Percentiles rank a stretch among this genome's conserved stretches.
These are phyloP conservation scores for Pseudolaguvia tuberculata DNA, from an alignment of 2,113 vertebrate genomes.

Conservation along the genomic window DNA sequence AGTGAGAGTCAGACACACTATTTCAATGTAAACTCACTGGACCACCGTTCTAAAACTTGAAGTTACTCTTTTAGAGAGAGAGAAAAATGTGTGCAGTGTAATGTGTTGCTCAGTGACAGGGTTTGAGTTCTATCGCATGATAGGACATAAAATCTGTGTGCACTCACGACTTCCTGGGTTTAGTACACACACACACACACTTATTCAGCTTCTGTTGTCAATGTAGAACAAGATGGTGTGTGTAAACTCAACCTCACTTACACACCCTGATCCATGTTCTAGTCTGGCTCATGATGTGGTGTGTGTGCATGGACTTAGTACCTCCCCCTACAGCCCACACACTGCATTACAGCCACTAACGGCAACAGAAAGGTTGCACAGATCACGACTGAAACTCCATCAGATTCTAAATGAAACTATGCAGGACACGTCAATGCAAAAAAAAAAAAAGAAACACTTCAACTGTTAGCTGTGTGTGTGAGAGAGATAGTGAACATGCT, in stretches of 20 bases:
- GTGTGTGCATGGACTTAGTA: too few species aligned
- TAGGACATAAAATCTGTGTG: too few species aligned
- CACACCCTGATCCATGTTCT: too few species aligned
- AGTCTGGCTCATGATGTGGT: too few species aligned
- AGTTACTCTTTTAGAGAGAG: neutral
- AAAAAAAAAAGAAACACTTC: neutral
- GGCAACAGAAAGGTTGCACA: too few species aligned
- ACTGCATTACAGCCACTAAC: neutral
- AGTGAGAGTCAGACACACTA: conserved; percentile 35
- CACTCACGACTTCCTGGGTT: too few species aligned
- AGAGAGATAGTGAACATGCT: conserved; percentile 9
- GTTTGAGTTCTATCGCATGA: too few species aligned
- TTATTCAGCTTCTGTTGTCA: neutral
- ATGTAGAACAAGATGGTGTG: too few species aligned
- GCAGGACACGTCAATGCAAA: conserved; percentile 29
- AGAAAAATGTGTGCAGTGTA: neutral
- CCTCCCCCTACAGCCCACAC: neutral
- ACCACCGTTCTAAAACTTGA: conserved; percentile 64
- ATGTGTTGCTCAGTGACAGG: too few species aligned
- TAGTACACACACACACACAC: neutral
- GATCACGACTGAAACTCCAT: conserved; percentile 55
- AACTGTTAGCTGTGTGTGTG: conserved; percentile 27
- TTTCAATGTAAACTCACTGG: conserved; percentile 70
- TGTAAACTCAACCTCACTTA: too few species aligned
- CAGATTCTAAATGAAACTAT: conserved; percentile 21